Percentiles rank a stretch among this genome's conserved stretches.
Conservation (phyloP, 2,113 vertebrate genomes). For the Alces alces region DNA sequence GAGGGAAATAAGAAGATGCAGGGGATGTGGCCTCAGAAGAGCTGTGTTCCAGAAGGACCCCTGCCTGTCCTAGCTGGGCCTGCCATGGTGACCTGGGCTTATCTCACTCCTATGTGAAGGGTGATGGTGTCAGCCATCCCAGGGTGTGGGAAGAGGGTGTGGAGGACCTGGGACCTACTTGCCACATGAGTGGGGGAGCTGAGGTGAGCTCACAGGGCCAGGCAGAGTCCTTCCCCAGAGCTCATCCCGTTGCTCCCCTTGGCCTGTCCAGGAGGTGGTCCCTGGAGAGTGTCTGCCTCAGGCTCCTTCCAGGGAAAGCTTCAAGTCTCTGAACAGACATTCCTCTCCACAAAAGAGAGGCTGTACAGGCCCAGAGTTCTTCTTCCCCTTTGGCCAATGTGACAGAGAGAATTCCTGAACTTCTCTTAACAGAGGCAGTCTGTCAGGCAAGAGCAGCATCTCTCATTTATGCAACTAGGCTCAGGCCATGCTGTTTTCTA, state of each 20-base stretch:
- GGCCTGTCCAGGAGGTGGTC: neutral
- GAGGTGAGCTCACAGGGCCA: neutral
- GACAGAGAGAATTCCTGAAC: neutral
- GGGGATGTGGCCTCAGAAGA: neutral
- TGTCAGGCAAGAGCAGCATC: neutral
- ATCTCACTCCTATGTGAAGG: neutral
- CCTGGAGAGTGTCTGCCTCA: neutral
- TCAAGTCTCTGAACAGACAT: neutral
- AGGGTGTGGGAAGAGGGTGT: neutral
- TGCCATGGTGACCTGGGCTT: accelerated
- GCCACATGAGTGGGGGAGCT: neutral
- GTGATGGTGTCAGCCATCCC: neutral
- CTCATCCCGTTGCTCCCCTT: neutral
- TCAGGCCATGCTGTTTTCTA: neutral
- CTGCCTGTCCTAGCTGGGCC: neutral
- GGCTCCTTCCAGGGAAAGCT: neutral
- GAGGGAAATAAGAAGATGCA: neutral
- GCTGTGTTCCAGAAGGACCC: neutral
- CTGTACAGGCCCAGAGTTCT: neutral
- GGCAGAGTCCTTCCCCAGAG: neutral
- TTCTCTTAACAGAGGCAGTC: neutral
- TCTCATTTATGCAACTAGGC: neutral
- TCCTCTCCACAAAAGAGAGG: neutral
- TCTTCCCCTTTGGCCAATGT: neutral
- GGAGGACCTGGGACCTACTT: neutral